Conservation (phyloP, 2,888 invertebrate species). For the Fragum sueziense region DNA sequence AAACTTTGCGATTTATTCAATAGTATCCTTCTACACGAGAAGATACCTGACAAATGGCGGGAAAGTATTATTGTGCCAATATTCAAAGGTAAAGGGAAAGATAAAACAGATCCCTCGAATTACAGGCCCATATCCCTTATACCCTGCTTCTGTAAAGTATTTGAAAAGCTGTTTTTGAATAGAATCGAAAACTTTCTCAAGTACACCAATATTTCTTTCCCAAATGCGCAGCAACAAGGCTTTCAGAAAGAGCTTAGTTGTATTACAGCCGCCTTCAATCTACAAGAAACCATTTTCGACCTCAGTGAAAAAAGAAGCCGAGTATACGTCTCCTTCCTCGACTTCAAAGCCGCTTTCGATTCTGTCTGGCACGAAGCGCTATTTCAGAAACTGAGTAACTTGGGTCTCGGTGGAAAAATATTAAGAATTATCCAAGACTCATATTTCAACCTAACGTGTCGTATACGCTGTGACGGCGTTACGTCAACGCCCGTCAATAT, state of each 20-base stretch:
- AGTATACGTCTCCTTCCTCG: not conserved
- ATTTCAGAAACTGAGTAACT: not conserved
- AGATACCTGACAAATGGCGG: not conserved
- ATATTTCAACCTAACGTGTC: not conserved
- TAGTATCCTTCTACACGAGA: not conserved
- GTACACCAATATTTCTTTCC: not conserved
- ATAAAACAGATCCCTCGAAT: constrained; percentile 1
- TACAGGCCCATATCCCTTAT: constrained; percentile 2
- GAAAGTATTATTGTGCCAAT: not conserved
- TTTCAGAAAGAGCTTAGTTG: not conserved
- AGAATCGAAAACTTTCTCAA: not conserved
- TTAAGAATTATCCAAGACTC: not conserved
- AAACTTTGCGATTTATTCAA: not conserved
- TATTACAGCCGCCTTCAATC: not conserved
- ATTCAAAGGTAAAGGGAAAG: constrained; percentile 7
- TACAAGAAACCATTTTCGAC: not conserved
- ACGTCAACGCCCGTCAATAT: not conserved
- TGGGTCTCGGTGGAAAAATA: not conserved
- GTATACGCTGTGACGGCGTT: not conserved
- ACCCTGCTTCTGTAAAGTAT: constrained; percentile 3
- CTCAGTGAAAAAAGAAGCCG: not conserved
- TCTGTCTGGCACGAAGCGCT: not conserved
- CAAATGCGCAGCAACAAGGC: not conserved
- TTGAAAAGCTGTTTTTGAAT: not conserved
- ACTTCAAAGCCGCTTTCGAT: not conserved